Evolutionary conservation across 2,888 invertebrate species (phyloP).

Genomic region (Acleris literana): DNA sequence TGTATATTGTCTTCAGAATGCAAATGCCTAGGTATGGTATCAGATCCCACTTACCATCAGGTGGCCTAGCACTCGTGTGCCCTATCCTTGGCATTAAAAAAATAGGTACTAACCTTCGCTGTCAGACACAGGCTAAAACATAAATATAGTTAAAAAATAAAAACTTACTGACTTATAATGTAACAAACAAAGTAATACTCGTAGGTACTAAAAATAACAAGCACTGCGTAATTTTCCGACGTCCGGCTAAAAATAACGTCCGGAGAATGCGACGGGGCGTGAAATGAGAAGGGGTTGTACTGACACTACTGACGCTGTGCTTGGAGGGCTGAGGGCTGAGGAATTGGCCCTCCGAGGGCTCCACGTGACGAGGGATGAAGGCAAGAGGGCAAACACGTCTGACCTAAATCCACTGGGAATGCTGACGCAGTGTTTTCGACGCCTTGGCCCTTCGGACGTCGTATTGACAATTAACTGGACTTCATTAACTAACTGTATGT

Average conservation of each 20-base stretch:
- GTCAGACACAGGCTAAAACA: too few relatives aligned
- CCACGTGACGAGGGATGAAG: conserved; percentile 26
- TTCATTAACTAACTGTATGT: too few relatives aligned
- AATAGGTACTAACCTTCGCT: too few relatives aligned
- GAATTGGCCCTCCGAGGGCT: conserved; percentile 22
- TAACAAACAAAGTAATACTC: conserved; percentile 4
- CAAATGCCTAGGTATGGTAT: too few relatives aligned
- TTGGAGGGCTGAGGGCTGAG: conserved; percentile 3
- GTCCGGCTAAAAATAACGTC: conserved; percentile 26
- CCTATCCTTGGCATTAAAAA: too few relatives aligned
- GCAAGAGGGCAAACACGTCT: conserved; percentile 28
- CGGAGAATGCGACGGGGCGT: conserved; percentile 24
- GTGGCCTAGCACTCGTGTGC: too few relatives aligned
- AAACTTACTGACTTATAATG: not conserved
- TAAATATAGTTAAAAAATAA: too few relatives aligned
- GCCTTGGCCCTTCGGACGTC: conserved; percentile 1
- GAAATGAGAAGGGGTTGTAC: conserved; percentile 30
- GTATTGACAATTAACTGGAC: too few relatives aligned
- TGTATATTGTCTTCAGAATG: too few relatives aligned
- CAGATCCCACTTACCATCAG: too few relatives aligned
- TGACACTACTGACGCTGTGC: conserved; percentile 6
- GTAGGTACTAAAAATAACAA: not conserved
- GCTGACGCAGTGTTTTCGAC: conserved; percentile 30
- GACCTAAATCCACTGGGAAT: conserved; percentile 29
- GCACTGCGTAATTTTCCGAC: not conserved